Evolutionary conservation across 2,113 vertebrate genomes (phyloP).

Genomic region (Psittacus erithacus): DNA sequence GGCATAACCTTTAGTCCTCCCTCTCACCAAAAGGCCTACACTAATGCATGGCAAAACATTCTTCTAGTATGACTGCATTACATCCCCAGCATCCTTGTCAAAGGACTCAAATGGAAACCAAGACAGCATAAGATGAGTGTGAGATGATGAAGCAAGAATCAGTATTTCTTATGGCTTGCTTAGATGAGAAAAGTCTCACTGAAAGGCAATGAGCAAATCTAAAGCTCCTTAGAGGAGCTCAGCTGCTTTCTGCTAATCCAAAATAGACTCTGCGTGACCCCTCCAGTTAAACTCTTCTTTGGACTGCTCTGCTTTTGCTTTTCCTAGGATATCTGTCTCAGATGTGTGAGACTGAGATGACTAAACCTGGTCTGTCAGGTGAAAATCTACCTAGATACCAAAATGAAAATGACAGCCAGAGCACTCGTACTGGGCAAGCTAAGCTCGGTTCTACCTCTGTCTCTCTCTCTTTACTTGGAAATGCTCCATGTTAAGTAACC

Average conservation of each 20-base stretch:
- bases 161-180: background rate
- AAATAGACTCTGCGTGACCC: background rate
- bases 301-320: constrained; percentile 25
- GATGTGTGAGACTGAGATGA: background rate
- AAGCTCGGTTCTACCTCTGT: background rate
- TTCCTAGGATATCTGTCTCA: background rate
- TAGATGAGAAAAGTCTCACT: background rate
- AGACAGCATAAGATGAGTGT: background rate
- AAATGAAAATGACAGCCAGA: background rate
- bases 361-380: constrained; percentile 26
- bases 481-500: background rate
- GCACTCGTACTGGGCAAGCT: background rate
- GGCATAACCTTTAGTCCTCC: background rate
- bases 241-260: background rate
- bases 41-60: background rate
- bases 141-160: background rate
- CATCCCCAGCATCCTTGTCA: background rate
- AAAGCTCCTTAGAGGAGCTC: background rate
- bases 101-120: background rate
- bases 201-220: background rate
- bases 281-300: background rate
- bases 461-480: background rate
- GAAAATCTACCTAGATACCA: background rate
- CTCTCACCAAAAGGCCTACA: background rate
- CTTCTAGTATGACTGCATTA: background rate